Percentiles rank a stretch among this genome's conserved stretches.
phyloP scores from a whole-genome alignment of 2,797 vertebrate genomes.

The Cossypha dichroa region DNA sequence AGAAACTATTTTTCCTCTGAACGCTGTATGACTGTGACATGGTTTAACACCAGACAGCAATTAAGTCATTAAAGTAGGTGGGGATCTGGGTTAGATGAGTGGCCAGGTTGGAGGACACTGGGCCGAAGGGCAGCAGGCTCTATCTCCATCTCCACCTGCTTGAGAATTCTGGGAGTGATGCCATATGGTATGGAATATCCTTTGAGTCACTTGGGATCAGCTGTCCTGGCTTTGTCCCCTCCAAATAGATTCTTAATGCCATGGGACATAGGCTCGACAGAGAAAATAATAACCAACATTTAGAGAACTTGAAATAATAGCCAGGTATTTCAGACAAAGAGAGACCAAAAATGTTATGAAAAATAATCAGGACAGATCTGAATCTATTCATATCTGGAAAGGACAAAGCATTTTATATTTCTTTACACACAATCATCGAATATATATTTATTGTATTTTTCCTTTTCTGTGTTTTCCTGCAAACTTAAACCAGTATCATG shows the following conservation, averaged over 20 bases:
- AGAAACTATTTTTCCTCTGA: not conserved
- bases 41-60: not conserved
- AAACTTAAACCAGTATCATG: not conserved
- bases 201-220: not conserved
- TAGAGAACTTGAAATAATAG: not conserved
- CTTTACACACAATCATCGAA: not conserved
- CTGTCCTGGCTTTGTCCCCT: not conserved
- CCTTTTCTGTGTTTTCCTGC: not conserved
- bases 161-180: not conserved
- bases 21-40: fast-evolving
- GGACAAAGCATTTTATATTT: not conserved
- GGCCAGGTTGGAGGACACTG: not conserved
- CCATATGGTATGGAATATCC: not conserved
- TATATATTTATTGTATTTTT: not conserved
- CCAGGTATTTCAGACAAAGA: not conserved
- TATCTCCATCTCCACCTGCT: not conserved
- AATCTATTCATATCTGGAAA: not conserved
- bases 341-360: not conserved
- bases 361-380: not conserved
- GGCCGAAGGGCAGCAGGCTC: not conserved
- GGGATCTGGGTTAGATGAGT: not conserved
- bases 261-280: not conserved
- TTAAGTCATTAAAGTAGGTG: not conserved
- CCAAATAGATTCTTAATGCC: not conserved
- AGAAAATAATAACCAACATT: not conserved